Evolutionary conservation across 2,113 vertebrate species (phyloP), one percentile per base, ranked within the genome.

Genomic region (Tychaedon coryphoeus): DNA sequence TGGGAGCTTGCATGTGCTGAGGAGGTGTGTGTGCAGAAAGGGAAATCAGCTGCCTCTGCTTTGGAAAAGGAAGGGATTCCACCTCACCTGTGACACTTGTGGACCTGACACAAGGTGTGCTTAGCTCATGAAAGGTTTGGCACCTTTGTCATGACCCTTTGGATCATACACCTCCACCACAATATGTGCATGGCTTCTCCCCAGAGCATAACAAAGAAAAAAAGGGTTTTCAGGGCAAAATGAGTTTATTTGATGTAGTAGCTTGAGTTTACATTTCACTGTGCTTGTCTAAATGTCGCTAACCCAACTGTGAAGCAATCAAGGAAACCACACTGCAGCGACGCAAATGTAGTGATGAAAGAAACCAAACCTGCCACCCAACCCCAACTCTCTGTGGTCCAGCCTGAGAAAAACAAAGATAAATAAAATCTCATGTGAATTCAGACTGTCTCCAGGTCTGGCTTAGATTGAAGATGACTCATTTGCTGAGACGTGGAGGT

Each of bases 391-490:
- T 69, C 43, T 6, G 4, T 69, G 31, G 31, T 72, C 48, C 13
- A 7, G 25, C 50, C 58, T 11, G 58, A 85, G 58, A 76, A 78
- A 87, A 93, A 47, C 4, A 2, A 61, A 75, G 53, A 62, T n/a
- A 77, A 86, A 66, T 36, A 94, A 92, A 94, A 56, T 56, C 31
- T 86, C 31, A 6, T 70, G 60, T 43, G 67, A 84, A 71, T 77
- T 92, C 28, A 77, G 69, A 34, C 48, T 66, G 8, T 56, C 28
- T 67, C 51, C 54, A 72, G 54, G 33, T 92, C 74, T 38, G 33
- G 19, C 34, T 90, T 64, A 74, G 75, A 42, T 8, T 26, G 69
- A 83, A 73, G 78, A 42, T 53, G 60, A 83, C 19, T 74, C 75
- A 65, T 67, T 57, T 83, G 28, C 78, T 83, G 48, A 24, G 56